phyloP scores from a whole-genome alignment of 2,113 vertebrate species.

The Brienomyrus longianalis region DNA sequence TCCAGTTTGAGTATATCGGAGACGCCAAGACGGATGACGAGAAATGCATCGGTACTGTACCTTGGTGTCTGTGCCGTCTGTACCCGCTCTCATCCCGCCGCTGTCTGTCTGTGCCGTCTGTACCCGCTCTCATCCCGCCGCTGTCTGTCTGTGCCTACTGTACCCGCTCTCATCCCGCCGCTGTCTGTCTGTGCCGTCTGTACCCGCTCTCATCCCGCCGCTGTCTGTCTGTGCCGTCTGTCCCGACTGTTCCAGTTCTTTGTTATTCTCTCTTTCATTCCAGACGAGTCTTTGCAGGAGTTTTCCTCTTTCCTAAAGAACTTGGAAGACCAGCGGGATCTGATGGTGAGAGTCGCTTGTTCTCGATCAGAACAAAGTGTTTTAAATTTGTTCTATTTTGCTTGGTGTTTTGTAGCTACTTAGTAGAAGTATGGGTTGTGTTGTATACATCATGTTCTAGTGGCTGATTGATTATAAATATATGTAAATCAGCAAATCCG shows the following conservation, averaged over 20 bases:
- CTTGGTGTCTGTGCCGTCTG: not conserved
- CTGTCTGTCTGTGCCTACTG: not conserved
- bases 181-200: not conserved
- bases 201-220: not conserved
- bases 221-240: not conserved
- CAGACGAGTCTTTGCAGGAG: constrained; percentile 72
- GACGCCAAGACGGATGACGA: constrained; percentile 76
- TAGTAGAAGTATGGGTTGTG: not conserved
- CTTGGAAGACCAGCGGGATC: constrained; percentile 74
- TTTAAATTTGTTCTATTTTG: not conserved
- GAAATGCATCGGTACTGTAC: constrained; percentile 64
- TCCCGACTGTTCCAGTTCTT: not conserved
- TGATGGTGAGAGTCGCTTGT: constrained; percentile 61
- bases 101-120: not conserved
- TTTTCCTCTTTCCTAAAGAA: constrained; percentile 73
- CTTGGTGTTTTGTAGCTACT: not conserved
- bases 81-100: not conserved
- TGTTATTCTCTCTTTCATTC: constrained; percentile 24
- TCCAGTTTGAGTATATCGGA: constrained; percentile 75
- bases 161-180: not conserved
- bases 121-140: not conserved
- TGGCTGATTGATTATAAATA: not conserved
- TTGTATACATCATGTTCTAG: not conserved
- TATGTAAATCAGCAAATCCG: not conserved
- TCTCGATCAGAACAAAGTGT: not conserved